Evolutionary conservation across 53 echinoderm and acorn worm genomes (phyloP), one percentile per base, ranked within the genome.

Genomic region (Temnopleurus reevesii): DNA sequence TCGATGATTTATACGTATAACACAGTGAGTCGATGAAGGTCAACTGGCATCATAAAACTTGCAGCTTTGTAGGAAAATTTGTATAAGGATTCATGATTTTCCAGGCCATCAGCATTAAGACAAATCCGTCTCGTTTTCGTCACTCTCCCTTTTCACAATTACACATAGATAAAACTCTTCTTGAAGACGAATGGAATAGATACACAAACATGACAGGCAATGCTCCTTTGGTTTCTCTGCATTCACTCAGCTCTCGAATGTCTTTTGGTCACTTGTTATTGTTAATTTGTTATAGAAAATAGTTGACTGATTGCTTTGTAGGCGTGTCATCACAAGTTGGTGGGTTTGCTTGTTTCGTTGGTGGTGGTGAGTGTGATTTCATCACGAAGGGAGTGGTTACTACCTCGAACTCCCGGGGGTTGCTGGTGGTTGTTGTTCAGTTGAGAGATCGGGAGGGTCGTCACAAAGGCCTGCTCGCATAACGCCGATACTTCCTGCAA

Each of bases 141-240:
- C 71, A 38, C 43, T 36, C 71, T 41, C 15, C n/a, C 21, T 43
- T 41, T 38, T 71, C 71, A 38, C 71, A 71, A 49, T 9, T 49
- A 49, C 9, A 71, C n/a, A 71, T n/a, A 5, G 27, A 71, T 71
- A 43, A 71, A 71, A 46, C 79, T 21, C 83, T 35, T 56, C 55
- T 47, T 85, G 85, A 85, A 85, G 85, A 85, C 85, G 85, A 85
- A 85, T 85, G 85, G 85, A 83, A 56, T 85, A 61, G 43, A 85
- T 60, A 45, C 44, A 85, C 59, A 85, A 25, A 59, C 60, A 59
- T 83, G 55, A 60, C 60, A 85, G 85, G 60, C 85, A 83, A 51
- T 33, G 15, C 26, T 85, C 60, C 85, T 85, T 85, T 85, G 85
- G 59, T 85, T 85, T 36, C 44, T 36, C 43, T 59, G 60, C 45